Evolutionary conservation across 23 tunicate species (phyloP).

Genomic region (Corella eumyota): DNA sequence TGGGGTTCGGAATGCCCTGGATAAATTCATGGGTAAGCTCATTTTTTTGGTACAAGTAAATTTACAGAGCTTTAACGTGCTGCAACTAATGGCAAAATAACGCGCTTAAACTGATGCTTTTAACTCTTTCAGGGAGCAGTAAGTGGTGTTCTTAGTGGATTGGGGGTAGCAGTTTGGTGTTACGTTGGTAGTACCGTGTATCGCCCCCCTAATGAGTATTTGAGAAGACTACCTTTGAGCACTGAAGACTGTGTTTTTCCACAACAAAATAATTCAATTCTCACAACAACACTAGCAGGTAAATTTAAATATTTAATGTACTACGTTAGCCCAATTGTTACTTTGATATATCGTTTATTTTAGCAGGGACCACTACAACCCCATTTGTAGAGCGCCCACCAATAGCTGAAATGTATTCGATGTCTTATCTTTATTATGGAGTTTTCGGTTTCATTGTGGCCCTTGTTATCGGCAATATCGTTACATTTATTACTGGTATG

Average conservation of each 20-base stretch:
- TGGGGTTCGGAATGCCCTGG: slow-evolving; percentile 68
- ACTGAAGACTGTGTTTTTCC: no score
- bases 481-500: slow-evolving; percentile 44
- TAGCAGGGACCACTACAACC: neutral
- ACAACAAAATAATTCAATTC: no score
- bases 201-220: slow-evolving; percentile 36
- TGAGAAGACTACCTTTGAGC: slow-evolving; percentile 4
- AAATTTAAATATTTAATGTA: no score
- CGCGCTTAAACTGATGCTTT: no score
- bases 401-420: slow-evolving; percentile 45
- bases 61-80: neutral
- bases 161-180: slow-evolving; percentile 33
- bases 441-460: slow-evolving; percentile 46
- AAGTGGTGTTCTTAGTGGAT: slow-evolving; percentile 26
- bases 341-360: no score
- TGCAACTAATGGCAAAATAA: no score
- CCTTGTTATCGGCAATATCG: slow-evolving; percentile 28
- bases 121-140: slow-evolving; percentile 35
- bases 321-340: no score
- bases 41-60: neutral
- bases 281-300: no score
- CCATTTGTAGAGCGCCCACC: slow-evolving; percentile 8
- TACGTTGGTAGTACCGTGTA: slow-evolving; percentile 52
- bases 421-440: slow-evolving; percentile 49
- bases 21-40: slow-evolving; percentile 68